Evolutionary conservation across 2,888 invertebrate species (phyloP).

Genomic region (Glaucopsyche alexis): DNA sequence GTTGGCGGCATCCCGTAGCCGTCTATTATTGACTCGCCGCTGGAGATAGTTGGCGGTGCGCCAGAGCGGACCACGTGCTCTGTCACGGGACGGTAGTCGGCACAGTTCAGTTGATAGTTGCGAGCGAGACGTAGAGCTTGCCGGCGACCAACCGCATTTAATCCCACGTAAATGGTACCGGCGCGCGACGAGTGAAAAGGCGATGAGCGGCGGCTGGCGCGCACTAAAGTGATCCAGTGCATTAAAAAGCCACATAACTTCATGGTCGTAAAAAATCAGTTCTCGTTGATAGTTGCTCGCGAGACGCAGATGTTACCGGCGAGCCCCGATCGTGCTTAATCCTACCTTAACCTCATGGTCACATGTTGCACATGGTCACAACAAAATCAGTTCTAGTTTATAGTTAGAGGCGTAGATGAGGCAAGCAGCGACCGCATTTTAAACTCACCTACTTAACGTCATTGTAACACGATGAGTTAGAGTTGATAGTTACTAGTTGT

Average conservation of each 20-base stretch:
- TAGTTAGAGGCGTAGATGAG: no score
- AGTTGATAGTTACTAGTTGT: not conserved
- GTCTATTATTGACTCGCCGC: conserved; percentile 79
- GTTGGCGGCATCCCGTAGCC: conserved; percentile 78
- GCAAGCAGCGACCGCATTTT: no score
- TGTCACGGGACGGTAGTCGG: conserved; percentile 64
- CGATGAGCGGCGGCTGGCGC: no score
- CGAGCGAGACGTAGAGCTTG: conserved; percentile 14
- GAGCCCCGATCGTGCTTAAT: not conserved
- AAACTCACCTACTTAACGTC: not conserved
- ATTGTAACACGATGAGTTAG: not conserved
- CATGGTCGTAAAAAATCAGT: not conserved
- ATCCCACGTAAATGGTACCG: not conserved
- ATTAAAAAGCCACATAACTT: not conserved
- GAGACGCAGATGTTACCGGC: not conserved
- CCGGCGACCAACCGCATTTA: not conserved
- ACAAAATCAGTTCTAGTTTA: not conserved
- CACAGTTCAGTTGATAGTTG: not conserved
- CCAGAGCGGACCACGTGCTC: conserved; percentile 74
- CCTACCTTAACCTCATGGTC: not conserved
- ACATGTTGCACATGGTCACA: not conserved
- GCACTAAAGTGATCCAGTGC: not conserved
- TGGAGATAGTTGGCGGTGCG: conserved; percentile 76
- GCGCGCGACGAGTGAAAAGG: no score
- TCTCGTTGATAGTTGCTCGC: not conserved